A percentile compares a stretch with the other conserved stretches of the same genome.
Conservation (phyloP, 2,113 vertebrate genomes). For the Oenanthe oenanthe region DNA sequence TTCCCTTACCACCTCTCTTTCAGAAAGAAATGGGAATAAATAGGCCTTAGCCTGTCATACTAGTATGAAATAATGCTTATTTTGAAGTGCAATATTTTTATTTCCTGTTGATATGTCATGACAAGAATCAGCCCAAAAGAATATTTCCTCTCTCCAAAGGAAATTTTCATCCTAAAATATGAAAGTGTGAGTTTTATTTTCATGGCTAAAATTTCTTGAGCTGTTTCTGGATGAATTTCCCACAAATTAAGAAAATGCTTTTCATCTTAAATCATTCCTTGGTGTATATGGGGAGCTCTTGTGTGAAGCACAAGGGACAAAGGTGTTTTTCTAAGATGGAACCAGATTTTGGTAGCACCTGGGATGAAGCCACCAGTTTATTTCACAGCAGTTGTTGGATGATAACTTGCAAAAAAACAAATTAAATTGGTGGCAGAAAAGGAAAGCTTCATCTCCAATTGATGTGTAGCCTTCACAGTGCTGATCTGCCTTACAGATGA, state of each 20-base stretch:
- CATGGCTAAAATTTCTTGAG: neutral
- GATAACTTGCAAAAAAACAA: neutral
- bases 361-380: neutral
- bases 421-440: neutral
- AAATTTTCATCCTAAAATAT: neutral
- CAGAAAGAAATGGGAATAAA: neutral
- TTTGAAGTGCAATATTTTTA: neutral
- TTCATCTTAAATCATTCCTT: neutral
- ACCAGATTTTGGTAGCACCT: neutral
- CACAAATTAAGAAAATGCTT: neutral
- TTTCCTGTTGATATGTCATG: neutral
- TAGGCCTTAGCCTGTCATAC: neutral
- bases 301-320: neutral
- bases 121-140: neutral
- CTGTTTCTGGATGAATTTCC: neutral
- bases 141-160: neutral
- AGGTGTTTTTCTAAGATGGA: neutral
- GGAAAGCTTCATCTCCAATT: neutral
- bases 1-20: neutral
- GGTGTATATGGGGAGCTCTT: neutral
- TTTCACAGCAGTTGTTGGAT: neutral
- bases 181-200: neutral
- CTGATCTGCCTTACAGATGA: neutral
- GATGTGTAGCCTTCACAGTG: accelerated
- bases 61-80: neutral